Conservation (phyloP, 2,888 invertebrate species). For the Diarsia mendica region DNA sequence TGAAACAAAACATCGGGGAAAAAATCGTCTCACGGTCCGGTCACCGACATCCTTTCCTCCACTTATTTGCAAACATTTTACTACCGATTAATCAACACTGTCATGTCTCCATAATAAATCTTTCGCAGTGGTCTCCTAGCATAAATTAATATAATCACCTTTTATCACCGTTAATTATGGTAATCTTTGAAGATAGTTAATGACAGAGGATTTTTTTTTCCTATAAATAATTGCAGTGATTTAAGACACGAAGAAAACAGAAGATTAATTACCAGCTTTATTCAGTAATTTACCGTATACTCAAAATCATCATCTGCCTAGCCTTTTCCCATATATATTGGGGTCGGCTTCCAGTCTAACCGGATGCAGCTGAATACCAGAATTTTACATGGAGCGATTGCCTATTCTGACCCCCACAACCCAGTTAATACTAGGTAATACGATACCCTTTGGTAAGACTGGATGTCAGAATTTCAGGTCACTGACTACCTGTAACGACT, state of each 20-base stretch:
- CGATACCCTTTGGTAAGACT: too few species aligned
- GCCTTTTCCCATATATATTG: too few species aligned
- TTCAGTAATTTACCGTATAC: not conserved
- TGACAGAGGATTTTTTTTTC: not conserved
- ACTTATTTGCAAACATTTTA: not conserved
- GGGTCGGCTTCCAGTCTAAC: too few species aligned
- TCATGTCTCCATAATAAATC: conserved; percentile 31
- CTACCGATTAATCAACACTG: conserved; percentile 5
- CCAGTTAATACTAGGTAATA: too few species aligned
- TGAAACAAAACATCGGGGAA: not conserved
- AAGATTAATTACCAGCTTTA: conserved; percentile 9
- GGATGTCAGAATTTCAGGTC: too few species aligned
- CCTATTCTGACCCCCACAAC: too few species aligned
- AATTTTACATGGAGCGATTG: too few species aligned
- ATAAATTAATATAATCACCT: conserved; percentile 34
- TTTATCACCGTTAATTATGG: conserved; percentile 26
- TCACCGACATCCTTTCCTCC: not conserved
- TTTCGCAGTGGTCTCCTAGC: conserved; percentile 11
- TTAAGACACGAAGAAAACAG: conserved; percentile 5
- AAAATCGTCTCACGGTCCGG: not conserved
- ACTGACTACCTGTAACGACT: too few species aligned
- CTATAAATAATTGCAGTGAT: not conserved
- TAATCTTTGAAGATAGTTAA: conserved; percentile 20
- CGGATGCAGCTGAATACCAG: too few species aligned
- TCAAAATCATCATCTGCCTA: too few species aligned